Base-by-base conservation (phyloP, 2,888 invertebrate species). In the Andrena praecox region DNA sequence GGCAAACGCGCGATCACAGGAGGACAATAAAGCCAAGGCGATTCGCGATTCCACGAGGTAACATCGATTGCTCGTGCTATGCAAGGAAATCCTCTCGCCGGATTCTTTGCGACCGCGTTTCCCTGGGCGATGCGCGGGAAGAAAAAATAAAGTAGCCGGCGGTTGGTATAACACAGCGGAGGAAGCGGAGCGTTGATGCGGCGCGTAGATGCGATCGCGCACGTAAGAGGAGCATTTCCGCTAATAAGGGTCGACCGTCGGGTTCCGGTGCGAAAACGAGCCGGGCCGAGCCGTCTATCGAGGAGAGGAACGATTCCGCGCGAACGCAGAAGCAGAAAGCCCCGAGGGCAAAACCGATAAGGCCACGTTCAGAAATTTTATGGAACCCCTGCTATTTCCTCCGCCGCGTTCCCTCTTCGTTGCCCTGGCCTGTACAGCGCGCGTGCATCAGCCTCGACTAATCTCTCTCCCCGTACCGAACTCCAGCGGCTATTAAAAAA, bases 311-410 rank as follows among this genome's bases (percentile, higher is more conserved):
- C 48, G 69, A 73, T 68, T 52, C 27, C 72, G 72, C 8, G 67
- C 33, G 66, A 78, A 78, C 48, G 66, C 35, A 42, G 59, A 27
- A 27, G 50, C 60, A 54, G 59, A 48, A 42, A 52, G 42, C 35
- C 67, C 56, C 63, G 67, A 24, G 60, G 66, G 42, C 33, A 31
- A 52, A 42, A 20, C n/a, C 67, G 76, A 73, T 78, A 78, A 75
- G 60, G 35, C 50, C 62, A 7, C 35, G 54, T 29, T 50, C 72
- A 56, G 64, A 74, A 69, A 82, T 84, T 78, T 76, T 73, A 82
- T 71, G 82, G 20, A 35, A 31, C 35, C 66, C 24, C 59, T 31
- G 72, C 48, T 59, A 31, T 72, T 64, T 35, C 56, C 63, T 12
- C 24, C 29, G n/a, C 24, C 12, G 27, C 16, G 29, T 8, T 35